Evolutionary conservation across 2,113 vertebrate genomes (phyloP), one percentile per base, ranked within the genome.

Genomic region (Podilymbus podiceps): DNA sequence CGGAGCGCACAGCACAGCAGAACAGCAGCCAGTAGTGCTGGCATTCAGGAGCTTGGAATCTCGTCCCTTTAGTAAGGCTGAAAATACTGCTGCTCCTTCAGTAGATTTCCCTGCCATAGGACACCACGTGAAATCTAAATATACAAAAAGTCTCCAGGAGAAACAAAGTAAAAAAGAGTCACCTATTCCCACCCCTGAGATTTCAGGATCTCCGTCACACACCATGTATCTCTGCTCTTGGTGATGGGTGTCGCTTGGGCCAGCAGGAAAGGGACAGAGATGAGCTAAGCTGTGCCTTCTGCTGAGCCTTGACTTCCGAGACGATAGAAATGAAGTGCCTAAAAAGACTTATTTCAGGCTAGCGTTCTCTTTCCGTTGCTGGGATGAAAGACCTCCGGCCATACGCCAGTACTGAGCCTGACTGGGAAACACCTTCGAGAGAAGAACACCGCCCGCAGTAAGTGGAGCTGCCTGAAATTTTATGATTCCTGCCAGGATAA

Each of bases 1-100:
- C 3, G 52, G 53, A 28, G 24, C 0, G 1, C 21, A 49, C 15
- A 44, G 11, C 6, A 62, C 0, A 2, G 40, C 31, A 38, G 7
- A 68, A 44, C 6, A 90, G 27, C 2, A 53, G 27, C 42, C 46
- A 50, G 47, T 1, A 47, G 30, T 33, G 18, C 46, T n/a, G 13
- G 8, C 11, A 27, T 21, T 23, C 53, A 56, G 25, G 7, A 76
- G 62, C 22, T 35, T 23, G n/a, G 30, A 85, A 60, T 38, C 15
- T 11, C 20, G 11, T 64, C 44, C 71, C 24, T 79, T 72, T 9
- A 72, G 15, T 30, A 42, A 30, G 47, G 31, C 44, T 90, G 62
- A 67, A 81, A 85, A 47, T n/a, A 38, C 33, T 8, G 52, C 69
- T 63, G 9, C 25, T 60, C 15, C 66, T 90, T 82, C 47, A 42